Evolutionary conservation across 2,888 invertebrate genomes (phyloP).

Genomic region (Chloromyia formosa): DNA sequence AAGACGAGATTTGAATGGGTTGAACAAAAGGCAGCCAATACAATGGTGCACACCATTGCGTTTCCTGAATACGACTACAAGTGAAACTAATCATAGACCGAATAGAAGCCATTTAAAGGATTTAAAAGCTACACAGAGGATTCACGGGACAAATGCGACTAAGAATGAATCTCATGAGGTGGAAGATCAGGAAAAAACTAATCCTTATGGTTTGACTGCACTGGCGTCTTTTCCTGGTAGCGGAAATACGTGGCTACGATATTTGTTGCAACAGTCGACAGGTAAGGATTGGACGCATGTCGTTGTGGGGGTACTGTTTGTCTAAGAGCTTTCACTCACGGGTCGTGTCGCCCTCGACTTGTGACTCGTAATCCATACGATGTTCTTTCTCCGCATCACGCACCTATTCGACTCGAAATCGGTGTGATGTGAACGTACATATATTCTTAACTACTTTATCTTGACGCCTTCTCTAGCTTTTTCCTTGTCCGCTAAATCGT

Average conservation of each 20-base stretch:
- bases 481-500: too few relatives aligned
- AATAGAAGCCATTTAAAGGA: not conserved
- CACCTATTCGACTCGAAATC: too few relatives aligned
- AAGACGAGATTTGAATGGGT: slow-evolving; percentile 59
- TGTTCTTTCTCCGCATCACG: too few relatives aligned
- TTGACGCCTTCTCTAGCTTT: too few relatives aligned
- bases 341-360: too few relatives aligned
- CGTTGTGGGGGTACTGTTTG: too few relatives aligned
- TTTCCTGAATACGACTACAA: slow-evolving; percentile 52
- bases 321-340: not conserved
- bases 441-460: too few relatives aligned
- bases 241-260: slow-evolving; percentile 85
- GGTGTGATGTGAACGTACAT: too few relatives aligned
- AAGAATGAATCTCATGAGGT: not conserved
- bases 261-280: slow-evolving; percentile 80
- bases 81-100: slow-evolving; percentile 31
- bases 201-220: slow-evolving; percentile 63
- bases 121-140: not conserved
- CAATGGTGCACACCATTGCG: slow-evolving; percentile 62
- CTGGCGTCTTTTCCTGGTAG: slow-evolving; percentile 85
- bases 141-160: not conserved
- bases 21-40: slow-evolving; percentile 60
- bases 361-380: too few relatives aligned
- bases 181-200: not conserved
- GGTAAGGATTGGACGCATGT: slow-evolving; percentile 63